Conservation (phyloP, 1,140 invertebrate genomes). For the Cydia amplana region DNA sequence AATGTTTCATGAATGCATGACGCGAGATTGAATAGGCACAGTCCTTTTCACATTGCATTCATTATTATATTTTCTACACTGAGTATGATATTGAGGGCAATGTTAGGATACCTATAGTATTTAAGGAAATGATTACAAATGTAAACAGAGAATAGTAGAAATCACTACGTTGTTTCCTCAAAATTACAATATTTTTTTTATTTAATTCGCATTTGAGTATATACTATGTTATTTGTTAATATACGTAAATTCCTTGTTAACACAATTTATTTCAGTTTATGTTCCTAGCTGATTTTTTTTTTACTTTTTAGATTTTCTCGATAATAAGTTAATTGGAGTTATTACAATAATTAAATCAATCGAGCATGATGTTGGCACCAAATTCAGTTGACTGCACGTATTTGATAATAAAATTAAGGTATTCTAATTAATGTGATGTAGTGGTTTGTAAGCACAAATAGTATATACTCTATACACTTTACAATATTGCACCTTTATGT, state of each 20-base stretch:
- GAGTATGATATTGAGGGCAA: neutral
- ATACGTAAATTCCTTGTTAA: neutral
- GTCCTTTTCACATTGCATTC: slow-evolving; percentile 66
- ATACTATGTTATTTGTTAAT: neutral
- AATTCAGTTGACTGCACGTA: neutral
- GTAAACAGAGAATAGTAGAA: neutral
- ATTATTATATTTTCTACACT: slow-evolving; percentile 55
- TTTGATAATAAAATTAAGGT: slow-evolving; percentile 7
- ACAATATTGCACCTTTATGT: slow-evolving; percentile 29
- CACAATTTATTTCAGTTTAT: neutral
- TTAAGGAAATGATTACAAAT: neutral
- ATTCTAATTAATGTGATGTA: slow-evolving; percentile 28
- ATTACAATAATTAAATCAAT: neutral
- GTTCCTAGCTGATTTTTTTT: neutral
- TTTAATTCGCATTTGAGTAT: neutral
- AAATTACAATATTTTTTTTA: neutral
- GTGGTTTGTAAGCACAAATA: slow-evolving; percentile 23
- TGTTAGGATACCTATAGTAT: neutral
- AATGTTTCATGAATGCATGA: slow-evolving; percentile 64
- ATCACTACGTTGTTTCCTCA: neutral
- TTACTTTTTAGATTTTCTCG: neutral
- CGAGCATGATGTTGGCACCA: neutral
- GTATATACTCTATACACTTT: slow-evolving; percentile 32
- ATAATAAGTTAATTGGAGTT: neutral
- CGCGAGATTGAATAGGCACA: slow-evolving; percentile 65